Percentiles rank a stretch among this genome's conserved stretches.
These are phyloP conservation scores for Campaea margaritaria DNA, from an alignment of 2,888 invertebrate genomes.

Conservation along the genomic window DNA sequence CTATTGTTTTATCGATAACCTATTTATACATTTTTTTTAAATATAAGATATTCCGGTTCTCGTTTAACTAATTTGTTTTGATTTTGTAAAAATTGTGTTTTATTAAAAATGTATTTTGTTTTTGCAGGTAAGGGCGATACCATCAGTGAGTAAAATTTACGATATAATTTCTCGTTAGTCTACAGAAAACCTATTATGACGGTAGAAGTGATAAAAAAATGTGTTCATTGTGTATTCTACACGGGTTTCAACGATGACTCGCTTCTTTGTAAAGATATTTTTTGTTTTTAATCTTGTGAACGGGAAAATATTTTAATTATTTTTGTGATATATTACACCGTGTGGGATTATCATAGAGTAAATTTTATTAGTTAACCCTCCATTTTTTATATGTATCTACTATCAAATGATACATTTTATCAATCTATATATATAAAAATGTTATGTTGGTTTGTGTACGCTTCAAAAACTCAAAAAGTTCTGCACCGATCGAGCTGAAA, in stretches of 20 bases:
- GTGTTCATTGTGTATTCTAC: conserved; percentile 39
- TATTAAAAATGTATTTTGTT: conserved; percentile 44
- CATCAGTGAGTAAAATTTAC: conserved; percentile 50
- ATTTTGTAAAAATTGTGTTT: conserved; percentile 21
- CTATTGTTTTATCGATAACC: no score
- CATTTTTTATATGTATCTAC: neutral
- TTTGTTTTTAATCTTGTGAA: conserved; percentile 26
- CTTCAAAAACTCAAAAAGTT: no score
- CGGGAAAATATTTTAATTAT: conserved; percentile 28
- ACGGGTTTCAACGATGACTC: conserved; percentile 26
- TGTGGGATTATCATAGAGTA: neutral
- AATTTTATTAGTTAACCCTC: neutral
- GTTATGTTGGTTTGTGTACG: no score
- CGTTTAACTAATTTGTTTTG: neutral
- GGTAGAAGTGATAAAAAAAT: conserved; percentile 22
- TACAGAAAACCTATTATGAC: conserved; percentile 29
- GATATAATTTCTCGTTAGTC: conserved; percentile 42
- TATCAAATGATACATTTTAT: no score
- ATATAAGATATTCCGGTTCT: neutral
- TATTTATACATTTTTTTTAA: no score
- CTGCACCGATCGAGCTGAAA: no score
- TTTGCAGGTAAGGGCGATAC: conserved; percentile 57
- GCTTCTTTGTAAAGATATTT: conserved; percentile 31
- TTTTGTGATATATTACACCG: conserved; percentile 15
- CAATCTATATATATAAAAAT: no score